phyloP scores from a whole-genome alignment of 2,888 invertebrate genomes.

The Chloroclystis v-ata region DNA sequence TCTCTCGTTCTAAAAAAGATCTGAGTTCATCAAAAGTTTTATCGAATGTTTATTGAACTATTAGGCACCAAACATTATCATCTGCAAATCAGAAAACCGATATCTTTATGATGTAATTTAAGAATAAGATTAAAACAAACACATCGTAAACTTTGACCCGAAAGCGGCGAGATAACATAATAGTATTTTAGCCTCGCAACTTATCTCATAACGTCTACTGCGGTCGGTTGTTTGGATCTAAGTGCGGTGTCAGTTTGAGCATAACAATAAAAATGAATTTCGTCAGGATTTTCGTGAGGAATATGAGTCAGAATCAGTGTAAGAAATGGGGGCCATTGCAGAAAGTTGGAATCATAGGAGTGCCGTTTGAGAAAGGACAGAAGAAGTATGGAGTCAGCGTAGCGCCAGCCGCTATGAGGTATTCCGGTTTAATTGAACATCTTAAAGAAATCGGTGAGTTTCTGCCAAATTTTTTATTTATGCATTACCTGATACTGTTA shows the following conservation, averaged over 20 bases:
- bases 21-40: too few relatives aligned
- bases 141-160: constrained; percentile 44
- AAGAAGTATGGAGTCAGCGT: constrained; percentile 83
- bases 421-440: constrained; percentile 80
- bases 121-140: constrained; percentile 30
- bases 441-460: constrained; percentile 76
- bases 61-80: constrained; percentile 10
- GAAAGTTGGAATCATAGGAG: constrained; percentile 86
- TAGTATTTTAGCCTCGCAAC: constrained; percentile 33
- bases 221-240: constrained; percentile 31
- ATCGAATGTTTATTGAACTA: too few relatives aligned
- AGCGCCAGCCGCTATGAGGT: constrained; percentile 83
- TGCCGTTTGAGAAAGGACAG: constrained; percentile 89
- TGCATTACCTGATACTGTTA: too few relatives aligned
- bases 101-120: constrained; percentile 33
- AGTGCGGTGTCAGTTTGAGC: constrained; percentile 25
- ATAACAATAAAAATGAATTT: constrained; percentile 52
- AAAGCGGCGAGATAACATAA: constrained; percentile 35
- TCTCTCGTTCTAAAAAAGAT: too few relatives aligned
- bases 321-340: constrained; percentile 52
- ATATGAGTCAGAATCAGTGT: constrained; percentile 55
- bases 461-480: neutral
- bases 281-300: constrained; percentile 52
- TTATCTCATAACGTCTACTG: constrained; percentile 34
- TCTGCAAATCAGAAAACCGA: constrained; percentile 19